Conservation (phyloP, 2,797 vertebrate species). For the Neomorphus geoffroyi region DNA sequence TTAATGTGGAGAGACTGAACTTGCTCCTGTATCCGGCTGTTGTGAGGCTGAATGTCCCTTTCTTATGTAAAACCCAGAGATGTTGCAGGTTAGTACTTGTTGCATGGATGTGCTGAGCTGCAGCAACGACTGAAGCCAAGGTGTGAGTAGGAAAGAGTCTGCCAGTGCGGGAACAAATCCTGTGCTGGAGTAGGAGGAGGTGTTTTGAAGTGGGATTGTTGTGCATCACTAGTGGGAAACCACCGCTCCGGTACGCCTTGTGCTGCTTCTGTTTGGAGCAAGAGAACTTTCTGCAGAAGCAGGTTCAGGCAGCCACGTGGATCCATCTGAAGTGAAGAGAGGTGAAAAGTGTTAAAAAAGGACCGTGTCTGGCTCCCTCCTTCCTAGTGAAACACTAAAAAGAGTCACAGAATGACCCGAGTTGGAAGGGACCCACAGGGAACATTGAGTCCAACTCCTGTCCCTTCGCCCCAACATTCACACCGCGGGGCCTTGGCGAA, state of each 20-base stretch:
- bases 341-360: background rate
- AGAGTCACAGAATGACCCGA: too few species aligned
- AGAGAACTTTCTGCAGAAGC: background rate
- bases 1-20: background rate
- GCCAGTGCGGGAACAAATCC: background rate
- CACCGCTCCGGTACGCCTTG: background rate
- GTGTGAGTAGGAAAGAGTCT: background rate
- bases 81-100: background rate
- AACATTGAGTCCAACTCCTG: too few species aligned
- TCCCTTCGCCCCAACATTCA: too few species aligned
- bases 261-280: background rate
- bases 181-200: background rate
- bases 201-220: background rate
- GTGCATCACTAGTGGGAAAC: background rate
- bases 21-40: background rate
- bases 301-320: background rate
- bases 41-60: background rate
- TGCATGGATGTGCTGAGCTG: background rate
- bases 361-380: fast-evolving
- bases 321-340: background rate
- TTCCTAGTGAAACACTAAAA: background rate
- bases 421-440: too few species aligned
- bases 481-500: too few species aligned
- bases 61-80: background rate
- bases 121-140: background rate